Conservation (phyloP, 2,797 vertebrate species). For the Siniperca obscura region DNA sequence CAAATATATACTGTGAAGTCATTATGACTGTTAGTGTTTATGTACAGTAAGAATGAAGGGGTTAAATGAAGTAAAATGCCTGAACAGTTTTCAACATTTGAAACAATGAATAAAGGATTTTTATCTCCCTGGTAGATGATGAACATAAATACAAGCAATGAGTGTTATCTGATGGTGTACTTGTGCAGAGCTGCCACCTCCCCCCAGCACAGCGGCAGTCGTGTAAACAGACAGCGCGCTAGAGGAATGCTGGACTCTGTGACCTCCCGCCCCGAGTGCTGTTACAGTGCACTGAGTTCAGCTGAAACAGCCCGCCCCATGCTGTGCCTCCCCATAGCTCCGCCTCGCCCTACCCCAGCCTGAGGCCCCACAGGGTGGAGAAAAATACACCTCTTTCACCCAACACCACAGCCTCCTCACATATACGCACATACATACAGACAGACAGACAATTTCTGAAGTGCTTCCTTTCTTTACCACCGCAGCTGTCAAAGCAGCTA, state of each 20-base stretch:
- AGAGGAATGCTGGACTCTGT: slow-evolving; percentile 87
- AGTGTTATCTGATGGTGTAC: slow-evolving; percentile 79
- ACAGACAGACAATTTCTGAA: slow-evolving; percentile 60
- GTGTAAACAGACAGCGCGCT: slow-evolving; percentile 86
- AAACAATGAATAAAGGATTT: slow-evolving; percentile 66
- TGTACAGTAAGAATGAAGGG: slow-evolving; percentile 14
- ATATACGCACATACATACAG: slow-evolving; percentile 42
- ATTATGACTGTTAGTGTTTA: slow-evolving; percentile 13
- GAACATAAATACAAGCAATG: slow-evolving; percentile 72
- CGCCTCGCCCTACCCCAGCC: slow-evolving; percentile 74
- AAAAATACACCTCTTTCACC: slow-evolving; percentile 84
- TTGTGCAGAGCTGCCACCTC: slow-evolving; percentile 72
- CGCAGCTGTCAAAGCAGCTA: slow-evolving; percentile 66
- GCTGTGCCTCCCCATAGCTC: slow-evolving; percentile 78
- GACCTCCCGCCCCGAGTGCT: slow-evolving; percentile 85
- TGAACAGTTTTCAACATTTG: slow-evolving; percentile 46
- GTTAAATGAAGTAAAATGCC: slow-evolving; percentile 31
- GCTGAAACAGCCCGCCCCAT: slow-evolving; percentile 77
- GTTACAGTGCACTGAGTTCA: slow-evolving; percentile 87
- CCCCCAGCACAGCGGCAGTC: slow-evolving; percentile 76
- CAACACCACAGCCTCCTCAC: slow-evolving; percentile 70
- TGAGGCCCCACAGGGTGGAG: slow-evolving; percentile 85
- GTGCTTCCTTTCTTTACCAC: slow-evolving; percentile 57
- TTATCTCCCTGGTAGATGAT: slow-evolving; percentile 66
- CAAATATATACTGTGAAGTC: slow-evolving; percentile 2